Evolutionary conservation across 2,113 vertebrate species (phyloP), one percentile per base, ranked within the genome.

Genomic region (Nothocercus julius): DNA sequence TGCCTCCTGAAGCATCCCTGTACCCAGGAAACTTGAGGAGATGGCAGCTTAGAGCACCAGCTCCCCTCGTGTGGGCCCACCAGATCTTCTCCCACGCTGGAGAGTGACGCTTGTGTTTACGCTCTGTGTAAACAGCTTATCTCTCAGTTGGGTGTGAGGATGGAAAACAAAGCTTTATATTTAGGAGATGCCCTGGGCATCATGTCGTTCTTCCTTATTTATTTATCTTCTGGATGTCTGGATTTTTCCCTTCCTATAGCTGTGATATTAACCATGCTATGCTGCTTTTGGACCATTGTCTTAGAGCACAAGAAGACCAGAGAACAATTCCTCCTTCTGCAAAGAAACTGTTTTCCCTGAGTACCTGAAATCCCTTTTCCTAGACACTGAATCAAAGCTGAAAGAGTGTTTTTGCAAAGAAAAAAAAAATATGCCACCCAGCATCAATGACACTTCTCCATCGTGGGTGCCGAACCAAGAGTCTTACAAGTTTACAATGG

Each of bases 91-190:
- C 12, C 38, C 62, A 66, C 4, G 74, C 87, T 95, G 90, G 83
- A 92, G 67, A 89, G 74, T 69, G 95, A 91, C 79, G 96, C 95
- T 96, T 96, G 88, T 97, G 89, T 85, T 88, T 97, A 88, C 13
- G 47, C 79, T 92, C 95, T 81, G 15, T 89, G 82, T 97, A 94
- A 96, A 94, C 63, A 97, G 69, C 83, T 93, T 96, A 76, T 96
- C 66, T 82, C 92, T 70, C 47, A 24, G 25, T 86, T 92, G 74
- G 95, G 78, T 76, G 84, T 96, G 91, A 95, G 73, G 82, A 76
- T 25, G 87, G 51, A 94, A 97, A 97, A 92, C 34, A 69, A 95
- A 96, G 95, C 67, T 82, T 64, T 88, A 74, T 62, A 75, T 40
- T 91, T 90, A 96, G 91, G 80, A 95, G 72, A 88, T 32, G 30